Conservation (phyloP, 2,113 vertebrate genomes). For the Macaca nemestrina region DNA sequence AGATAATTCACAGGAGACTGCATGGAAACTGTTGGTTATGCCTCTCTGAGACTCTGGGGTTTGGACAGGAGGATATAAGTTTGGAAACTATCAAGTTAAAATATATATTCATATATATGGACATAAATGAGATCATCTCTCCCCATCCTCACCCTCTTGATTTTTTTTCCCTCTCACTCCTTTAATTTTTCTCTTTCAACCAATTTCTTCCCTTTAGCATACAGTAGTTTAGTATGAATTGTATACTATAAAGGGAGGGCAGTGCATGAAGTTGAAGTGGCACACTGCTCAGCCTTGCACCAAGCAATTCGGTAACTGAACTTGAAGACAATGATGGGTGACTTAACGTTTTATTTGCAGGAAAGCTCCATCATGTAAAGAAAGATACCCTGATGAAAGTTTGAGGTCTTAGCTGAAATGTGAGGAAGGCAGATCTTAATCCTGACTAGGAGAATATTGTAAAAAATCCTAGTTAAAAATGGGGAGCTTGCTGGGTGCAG, state of each 20-base stretch:
- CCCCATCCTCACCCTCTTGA: neutral
- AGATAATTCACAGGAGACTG: neutral
- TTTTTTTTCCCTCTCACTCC: neutral
- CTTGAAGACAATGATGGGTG: neutral
- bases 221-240: neutral
- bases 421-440: neutral
- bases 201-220: neutral
- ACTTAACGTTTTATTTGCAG: neutral
- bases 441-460: neutral
- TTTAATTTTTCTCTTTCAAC: neutral
- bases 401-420: neutral
- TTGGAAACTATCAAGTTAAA: neutral
- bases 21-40: neutral
- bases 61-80: neutral
- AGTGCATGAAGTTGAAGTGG: neutral
- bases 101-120: neutral
- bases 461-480: conserved; percentile 18
- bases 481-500: no score
- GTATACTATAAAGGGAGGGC: neutral
- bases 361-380: neutral
- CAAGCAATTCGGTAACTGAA: neutral
- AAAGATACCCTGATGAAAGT: neutral
- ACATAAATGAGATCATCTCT: neutral
- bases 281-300: neutral
- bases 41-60: neutral